These are phyloP conservation scores for Lampris megalopsis DNA, from an alignment of 2,113 vertebrate genomes.

Conservation along the genomic window DNA sequence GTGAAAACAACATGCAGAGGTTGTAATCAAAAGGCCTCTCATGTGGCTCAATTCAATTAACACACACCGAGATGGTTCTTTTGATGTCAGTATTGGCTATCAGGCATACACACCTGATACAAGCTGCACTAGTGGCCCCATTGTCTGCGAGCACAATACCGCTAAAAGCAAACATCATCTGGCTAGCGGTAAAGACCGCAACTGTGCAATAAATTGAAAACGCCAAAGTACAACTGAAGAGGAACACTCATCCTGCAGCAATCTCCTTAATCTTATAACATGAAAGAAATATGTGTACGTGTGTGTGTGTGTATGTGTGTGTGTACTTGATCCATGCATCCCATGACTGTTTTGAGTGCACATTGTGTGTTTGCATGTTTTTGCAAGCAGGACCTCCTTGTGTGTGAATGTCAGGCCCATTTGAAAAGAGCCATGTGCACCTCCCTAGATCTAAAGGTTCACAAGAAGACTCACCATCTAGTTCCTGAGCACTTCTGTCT, in stretches of 20 bases:
- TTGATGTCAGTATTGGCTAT: conserved; percentile 78
- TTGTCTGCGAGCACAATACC: conserved; percentile 63
- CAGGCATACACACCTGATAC: conserved; percentile 77
- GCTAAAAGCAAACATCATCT: conserved; percentile 74
- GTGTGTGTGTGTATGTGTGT: neutral
- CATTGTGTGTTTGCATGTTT: no score
- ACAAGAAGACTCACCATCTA: no score
- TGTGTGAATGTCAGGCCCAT: no score
- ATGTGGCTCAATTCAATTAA: conserved; percentile 72
- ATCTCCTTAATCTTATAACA: neutral
- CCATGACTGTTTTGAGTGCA: neutral
- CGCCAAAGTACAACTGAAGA: no score
- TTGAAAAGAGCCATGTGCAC: no score
- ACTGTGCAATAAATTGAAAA: conserved; percentile 28
- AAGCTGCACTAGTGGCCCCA: conserved; percentile 59
- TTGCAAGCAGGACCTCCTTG: no score
- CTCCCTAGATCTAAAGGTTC: no score
- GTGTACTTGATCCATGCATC: neutral
- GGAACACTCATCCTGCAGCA: no score
- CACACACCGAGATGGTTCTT: conserved; percentile 59
- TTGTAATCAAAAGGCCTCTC: conserved; percentile 48
- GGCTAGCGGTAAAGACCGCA: conserved; percentile 70
- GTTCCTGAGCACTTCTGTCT: no score
- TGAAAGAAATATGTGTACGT: neutral
- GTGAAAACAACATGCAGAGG: conserved; percentile 21